Evolutionary conservation across 2,113 vertebrate species (phyloP), one percentile per base, ranked within the genome.

Genomic region (Aramus guarauna): DNA sequence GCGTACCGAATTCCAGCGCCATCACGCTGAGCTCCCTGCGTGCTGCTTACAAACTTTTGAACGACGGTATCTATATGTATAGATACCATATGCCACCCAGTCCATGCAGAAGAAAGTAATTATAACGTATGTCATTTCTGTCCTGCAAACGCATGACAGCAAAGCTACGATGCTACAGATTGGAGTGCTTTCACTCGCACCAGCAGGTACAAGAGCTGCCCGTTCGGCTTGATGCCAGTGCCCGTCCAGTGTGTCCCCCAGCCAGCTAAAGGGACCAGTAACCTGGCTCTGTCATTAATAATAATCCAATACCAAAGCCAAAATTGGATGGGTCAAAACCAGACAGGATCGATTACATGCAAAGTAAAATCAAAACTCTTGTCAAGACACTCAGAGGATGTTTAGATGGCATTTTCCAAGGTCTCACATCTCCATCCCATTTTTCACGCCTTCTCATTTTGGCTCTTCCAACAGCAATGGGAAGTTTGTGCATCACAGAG

Each of bases 121-220:
- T 21, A 34, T 11, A 22, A 45, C 2, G 2, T 9, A 53, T 2
- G 1, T 19, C 9, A 32, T 26, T 37, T 36, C 43, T 48, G 37
- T 34, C 39, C 53, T 45, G 55, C 39, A 37, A 47, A 37, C 17
- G 36, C 52, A 15, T 52, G 15, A 34, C 15, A 24, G 12, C 17
- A 36, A 24, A 59, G 23, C n/a, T 21, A 29, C 4, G 9, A 11
- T 1, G 2, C 23, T 39, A 48, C 15, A 27, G n/a, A 55, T 7
- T 1, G 3, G 8, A 34, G 37, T 5, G 18, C 24, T 56, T 23
- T 9, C 55, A 30, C n/a, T 47, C 3, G 1, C n/a, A 23, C 47
- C 56, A 68, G 27, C 56, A 39, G 8, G 37, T 60, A 16, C 37
- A 55, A 34, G 52, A 66, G 36, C 52, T 41, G 43, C 62, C 30